phyloP scores from a whole-genome alignment of 2,797 vertebrate species.

The Salmo trutta region DNA sequence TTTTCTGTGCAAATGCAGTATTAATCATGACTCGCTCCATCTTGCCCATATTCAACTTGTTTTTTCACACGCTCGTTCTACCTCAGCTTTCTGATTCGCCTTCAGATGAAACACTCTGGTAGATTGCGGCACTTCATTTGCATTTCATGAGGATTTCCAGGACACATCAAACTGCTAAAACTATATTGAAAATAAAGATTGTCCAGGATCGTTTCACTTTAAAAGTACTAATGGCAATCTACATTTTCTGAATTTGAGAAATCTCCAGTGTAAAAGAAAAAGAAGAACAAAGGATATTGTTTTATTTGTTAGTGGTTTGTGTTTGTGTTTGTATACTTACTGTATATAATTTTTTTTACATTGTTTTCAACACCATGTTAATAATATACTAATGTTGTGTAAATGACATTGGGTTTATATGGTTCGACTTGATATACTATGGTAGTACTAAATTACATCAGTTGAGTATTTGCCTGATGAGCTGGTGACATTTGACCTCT shows the following conservation, averaged over 20 bases:
- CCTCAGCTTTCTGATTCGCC: constrained; percentile 47
- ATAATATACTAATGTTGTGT: not conserved
- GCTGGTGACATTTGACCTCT: not conserved
- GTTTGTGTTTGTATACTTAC: not conserved
- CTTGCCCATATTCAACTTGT: constrained; percentile 2
- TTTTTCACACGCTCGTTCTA: constrained; percentile 35
- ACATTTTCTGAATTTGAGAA: not conserved
- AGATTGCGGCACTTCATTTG: constrained; percentile 35
- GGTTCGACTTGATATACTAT: constrained; percentile 3
- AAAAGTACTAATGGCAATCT: not conserved
- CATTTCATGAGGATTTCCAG: not conserved
- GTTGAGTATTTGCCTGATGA: constrained; percentile 1
- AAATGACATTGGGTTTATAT: not conserved
- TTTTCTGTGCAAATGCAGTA: constrained; percentile 27
- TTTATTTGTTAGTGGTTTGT: not conserved
- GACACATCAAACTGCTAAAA: not conserved
- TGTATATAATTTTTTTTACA: not conserved
- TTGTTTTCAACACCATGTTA: not conserved
- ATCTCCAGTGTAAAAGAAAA: not conserved
- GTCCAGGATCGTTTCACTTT: not conserved
- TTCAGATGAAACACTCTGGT: constrained; percentile 21
- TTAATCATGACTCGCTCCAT: constrained; percentile 6
- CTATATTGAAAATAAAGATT: not conserved
- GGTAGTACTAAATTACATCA: not conserved
- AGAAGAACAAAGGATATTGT: not conserved